Evolutionary conservation across 2,888 invertebrate genomes (phyloP).

Genomic region (Cephus sareptanus): DNA sequence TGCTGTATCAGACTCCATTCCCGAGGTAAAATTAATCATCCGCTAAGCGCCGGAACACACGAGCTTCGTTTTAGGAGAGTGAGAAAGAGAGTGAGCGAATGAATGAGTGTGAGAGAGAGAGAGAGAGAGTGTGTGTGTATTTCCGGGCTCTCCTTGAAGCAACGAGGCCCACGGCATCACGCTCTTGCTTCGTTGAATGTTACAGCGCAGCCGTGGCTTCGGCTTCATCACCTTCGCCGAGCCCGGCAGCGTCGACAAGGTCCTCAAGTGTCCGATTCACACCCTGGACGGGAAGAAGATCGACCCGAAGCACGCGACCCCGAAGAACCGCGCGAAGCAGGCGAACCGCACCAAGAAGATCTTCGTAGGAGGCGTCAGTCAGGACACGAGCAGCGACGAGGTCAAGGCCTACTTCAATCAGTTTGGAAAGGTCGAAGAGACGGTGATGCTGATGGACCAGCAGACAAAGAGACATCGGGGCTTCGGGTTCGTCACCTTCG

Average conservation of each 20-base stretch:
- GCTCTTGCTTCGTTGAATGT: slow-evolving; percentile 40
- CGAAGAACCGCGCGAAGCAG: slow-evolving; percentile 86
- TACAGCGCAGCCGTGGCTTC: slow-evolving; percentile 93
- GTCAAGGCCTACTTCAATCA: slow-evolving; percentile 91
- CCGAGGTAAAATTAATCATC: too few species aligned
- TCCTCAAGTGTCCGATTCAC: slow-evolving; percentile 89
- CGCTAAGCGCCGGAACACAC: too few species aligned
- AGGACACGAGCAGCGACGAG: slow-evolving; percentile 91
- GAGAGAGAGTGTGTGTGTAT: slow-evolving; percentile 5
- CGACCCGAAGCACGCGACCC: slow-evolving; percentile 93
- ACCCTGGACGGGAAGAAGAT: slow-evolving; percentile 93
- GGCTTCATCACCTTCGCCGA: slow-evolving; percentile 95
- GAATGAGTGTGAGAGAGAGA: neutral
- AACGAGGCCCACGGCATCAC: too few species aligned
- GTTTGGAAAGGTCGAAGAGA: slow-evolving; percentile 91
- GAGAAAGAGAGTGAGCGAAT: neutral
- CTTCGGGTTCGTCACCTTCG: slow-evolving; percentile 92
- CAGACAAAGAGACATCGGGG: slow-evolving; percentile 92
- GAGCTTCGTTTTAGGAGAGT: too few species aligned
- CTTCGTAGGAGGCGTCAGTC: slow-evolving; percentile 92
- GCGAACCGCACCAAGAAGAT: slow-evolving; percentile 92
- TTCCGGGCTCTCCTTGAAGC: slow-evolving; percentile 26
- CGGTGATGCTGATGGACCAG: slow-evolving; percentile 94
- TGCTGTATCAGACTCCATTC: too few species aligned
- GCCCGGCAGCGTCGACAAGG: slow-evolving; percentile 90